Conservation (phyloP, 2,797 vertebrate genomes). For the Sternarchorhynchus goeldii region DNA sequence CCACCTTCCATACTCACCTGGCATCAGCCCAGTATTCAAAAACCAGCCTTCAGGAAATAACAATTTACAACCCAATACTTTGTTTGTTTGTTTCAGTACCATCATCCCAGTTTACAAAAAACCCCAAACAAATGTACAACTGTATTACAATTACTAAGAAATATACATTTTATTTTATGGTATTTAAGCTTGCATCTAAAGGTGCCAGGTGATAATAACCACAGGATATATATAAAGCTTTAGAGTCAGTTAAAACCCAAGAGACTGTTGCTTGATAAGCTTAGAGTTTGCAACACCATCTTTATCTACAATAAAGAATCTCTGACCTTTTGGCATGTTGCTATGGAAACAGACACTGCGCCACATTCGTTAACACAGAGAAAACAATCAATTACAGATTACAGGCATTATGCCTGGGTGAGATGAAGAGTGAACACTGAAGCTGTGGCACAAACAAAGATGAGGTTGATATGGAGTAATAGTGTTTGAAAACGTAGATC, state of each 20-base stretch:
- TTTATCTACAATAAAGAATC: conserved; percentile 47
- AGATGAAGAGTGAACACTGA: not conserved
- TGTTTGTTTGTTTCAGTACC: too few relatives aligned
- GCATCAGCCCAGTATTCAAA: not conserved
- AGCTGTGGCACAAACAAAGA: conserved; percentile 18
- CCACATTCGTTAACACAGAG: conserved; percentile 37
- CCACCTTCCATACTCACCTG: not conserved
- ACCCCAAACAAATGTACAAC: too few relatives aligned
- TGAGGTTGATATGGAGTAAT: not conserved
- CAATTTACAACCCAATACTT: too few relatives aligned
- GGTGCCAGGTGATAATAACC: conserved; percentile 21
- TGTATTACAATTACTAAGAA: too few relatives aligned
- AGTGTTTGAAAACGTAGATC: not conserved
- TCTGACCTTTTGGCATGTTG: conserved; percentile 45
- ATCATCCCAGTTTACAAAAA: too few relatives aligned
- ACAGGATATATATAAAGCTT: conserved; percentile 27
- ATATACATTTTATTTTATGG: too few relatives aligned
- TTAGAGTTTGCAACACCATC: conserved; percentile 32
- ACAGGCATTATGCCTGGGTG: conserved; percentile 28
- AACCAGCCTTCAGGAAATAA: too few relatives aligned
- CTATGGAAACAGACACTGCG: conserved; percentile 52
- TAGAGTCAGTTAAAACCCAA: conserved; percentile 34
- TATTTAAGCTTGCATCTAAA: not conserved
- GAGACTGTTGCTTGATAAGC: conserved; percentile 42
- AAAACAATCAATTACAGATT: conserved; percentile 44